These are phyloP conservation scores for Tenodera sinensis DNA, from an alignment of 2,888 invertebrate genomes.

Conservation along the genomic window DNA sequence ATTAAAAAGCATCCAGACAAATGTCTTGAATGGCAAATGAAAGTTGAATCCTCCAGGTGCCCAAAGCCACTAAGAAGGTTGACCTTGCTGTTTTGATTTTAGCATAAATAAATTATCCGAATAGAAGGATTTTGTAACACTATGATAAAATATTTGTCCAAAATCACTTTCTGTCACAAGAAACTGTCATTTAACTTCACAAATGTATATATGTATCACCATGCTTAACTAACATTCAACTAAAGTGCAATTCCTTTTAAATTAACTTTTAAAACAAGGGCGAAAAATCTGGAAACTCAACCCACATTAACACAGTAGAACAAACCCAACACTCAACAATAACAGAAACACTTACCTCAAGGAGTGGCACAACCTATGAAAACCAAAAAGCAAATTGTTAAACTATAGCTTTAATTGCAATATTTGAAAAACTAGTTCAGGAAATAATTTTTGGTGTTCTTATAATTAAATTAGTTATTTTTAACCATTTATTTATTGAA, in stretches of 20 bases:
- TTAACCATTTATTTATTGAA: neutral
- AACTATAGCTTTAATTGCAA: neutral
- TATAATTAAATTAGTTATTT: neutral
- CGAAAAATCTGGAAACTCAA: conserved; percentile 13
- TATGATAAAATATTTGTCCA: neutral
- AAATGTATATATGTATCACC: neutral
- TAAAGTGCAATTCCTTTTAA: neutral
- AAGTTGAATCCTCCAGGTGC: conserved; percentile 7
- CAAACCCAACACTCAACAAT: conserved; percentile 10
- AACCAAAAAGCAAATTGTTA: neutral
- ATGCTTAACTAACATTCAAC: neutral
- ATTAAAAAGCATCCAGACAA: neutral
- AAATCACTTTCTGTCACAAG: neutral
- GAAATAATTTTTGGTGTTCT: neutral
- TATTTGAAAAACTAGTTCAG: neutral
- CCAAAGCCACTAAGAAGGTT: neutral
- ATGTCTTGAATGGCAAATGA: conserved; percentile 2
- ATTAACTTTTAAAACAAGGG: conserved; percentile 1
- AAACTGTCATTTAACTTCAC: neutral
- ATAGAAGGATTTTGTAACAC: neutral
- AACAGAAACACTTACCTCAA: neutral
- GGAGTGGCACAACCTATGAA: neutral
- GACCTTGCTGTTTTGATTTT: neutral
- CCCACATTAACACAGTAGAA: conserved; percentile 18
- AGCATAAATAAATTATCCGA: neutral